These are phyloP conservation scores for Aphidius ervi DNA, from an alignment of 1,140 invertebrate species.

Conservation along the genomic window DNA sequence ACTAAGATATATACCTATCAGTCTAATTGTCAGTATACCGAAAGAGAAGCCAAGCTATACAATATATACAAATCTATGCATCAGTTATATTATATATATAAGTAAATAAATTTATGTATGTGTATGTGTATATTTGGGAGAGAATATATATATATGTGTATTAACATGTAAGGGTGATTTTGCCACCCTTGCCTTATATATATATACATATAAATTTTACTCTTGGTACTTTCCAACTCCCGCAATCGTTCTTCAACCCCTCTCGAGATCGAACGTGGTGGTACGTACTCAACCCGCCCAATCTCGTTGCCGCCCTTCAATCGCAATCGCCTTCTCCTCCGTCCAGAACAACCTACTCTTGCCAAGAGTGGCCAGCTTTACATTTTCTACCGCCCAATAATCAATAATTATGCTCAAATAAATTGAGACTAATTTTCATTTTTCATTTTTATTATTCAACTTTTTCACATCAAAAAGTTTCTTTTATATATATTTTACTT, in stretches of 20 bases:
- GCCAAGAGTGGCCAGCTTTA: slow-evolving; percentile 47
- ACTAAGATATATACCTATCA: slow-evolving; percentile 54
- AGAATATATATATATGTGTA: too few species aligned
- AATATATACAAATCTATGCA: slow-evolving; percentile 3
- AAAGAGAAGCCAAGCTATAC: slow-evolving; percentile 33
- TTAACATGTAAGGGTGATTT: too few species aligned
- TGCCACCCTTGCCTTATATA: not conserved
- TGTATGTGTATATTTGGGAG: too few species aligned
- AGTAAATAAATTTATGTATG: slow-evolving; percentile 1
- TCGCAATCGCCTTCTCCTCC: slow-evolving; percentile 31
- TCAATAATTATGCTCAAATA: slow-evolving; percentile 56
- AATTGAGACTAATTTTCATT: slow-evolving; percentile 35
- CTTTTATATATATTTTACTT: too few species aligned
- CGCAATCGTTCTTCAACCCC: slow-evolving; percentile 43
- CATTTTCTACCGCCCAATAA: slow-evolving; percentile 48
- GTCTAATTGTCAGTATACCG: slow-evolving; percentile 54
- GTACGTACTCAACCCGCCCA: slow-evolving; percentile 29
- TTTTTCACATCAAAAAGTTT: too few species aligned
- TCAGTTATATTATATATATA: slow-evolving; percentile 2
- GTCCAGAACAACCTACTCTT: slow-evolving; percentile 32
- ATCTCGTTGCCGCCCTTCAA: slow-evolving; percentile 19
- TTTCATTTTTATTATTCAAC: too few species aligned
- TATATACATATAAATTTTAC: slow-evolving; percentile 1
- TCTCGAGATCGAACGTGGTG: slow-evolving; percentile 36
- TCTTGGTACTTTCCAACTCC: slow-evolving; percentile 5